Conservation (phyloP, 2,888 invertebrate genomes). For the Eristalis pertinax region DNA sequence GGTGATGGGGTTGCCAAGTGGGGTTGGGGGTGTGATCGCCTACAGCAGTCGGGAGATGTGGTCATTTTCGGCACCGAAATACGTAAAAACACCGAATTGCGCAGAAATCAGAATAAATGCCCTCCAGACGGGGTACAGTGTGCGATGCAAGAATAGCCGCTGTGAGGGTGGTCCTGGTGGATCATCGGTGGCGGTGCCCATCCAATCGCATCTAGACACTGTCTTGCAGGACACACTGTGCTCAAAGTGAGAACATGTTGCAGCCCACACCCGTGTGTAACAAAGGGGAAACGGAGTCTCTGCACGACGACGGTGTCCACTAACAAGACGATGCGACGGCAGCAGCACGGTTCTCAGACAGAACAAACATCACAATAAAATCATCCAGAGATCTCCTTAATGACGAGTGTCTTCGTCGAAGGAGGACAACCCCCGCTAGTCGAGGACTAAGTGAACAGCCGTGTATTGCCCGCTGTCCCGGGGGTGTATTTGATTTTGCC, state of each 20-base stretch:
- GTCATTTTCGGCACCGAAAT: background rate
- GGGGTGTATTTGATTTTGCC: conserved; percentile 15
- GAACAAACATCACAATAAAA: conserved; percentile 34
- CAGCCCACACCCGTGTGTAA: conserved; percentile 6
- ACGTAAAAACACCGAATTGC: conserved; percentile 13
- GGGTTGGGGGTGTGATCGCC: background rate
- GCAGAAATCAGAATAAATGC: background rate
- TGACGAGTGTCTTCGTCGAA: background rate
- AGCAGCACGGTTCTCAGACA: conserved; percentile 20
- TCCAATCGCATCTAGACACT: background rate
- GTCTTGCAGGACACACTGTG: conserved; percentile 1
- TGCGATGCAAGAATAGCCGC: background rate
- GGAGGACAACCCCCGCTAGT: background rate
- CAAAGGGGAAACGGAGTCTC: background rate
- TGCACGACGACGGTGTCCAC: conserved; percentile 16
- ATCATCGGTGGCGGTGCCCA: no score
- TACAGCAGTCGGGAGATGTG: background rate
- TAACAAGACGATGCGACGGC: conserved; percentile 37
- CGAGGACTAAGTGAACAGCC: conserved; percentile 25
- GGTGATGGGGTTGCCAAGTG: background rate
- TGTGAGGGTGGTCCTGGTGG: no score
- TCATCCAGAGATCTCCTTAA: conserved; percentile 29
- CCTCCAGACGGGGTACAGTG: background rate
- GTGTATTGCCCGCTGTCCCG: conserved; percentile 17
- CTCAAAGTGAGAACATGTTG: conserved; percentile 3